Evolutionary conservation across 2,888 invertebrate species (phyloP).

Genomic region (Tridacna crocea): DNA sequence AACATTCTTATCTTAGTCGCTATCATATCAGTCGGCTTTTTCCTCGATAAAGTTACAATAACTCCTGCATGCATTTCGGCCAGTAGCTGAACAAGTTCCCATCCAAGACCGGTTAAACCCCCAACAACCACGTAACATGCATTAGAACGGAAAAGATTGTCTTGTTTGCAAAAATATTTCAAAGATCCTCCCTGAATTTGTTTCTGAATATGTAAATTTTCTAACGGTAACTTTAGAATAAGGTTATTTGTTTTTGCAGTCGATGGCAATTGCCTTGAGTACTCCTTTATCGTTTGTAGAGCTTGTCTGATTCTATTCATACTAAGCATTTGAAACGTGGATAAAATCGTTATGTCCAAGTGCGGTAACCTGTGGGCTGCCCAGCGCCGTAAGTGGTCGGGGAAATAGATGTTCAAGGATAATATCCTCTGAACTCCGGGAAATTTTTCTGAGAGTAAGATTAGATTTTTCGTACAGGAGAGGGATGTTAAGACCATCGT

Average conservation of each 20-base stretch:
- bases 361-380: not conserved
- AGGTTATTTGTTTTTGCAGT: not conserved
- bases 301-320: not conserved
- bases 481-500: not conserved
- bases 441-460: not conserved
- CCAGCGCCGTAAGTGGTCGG: not conserved
- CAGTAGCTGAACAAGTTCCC: conserved; percentile 67
- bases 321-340: not conserved
- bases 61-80: conserved; percentile 64
- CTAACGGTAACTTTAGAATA: not conserved
- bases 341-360: not conserved
- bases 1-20: conserved; percentile 47
- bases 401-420: not conserved
- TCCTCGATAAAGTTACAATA: conserved; percentile 66
- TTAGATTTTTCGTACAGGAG: not conserved
- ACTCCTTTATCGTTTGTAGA: not conserved
- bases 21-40: conserved; percentile 43
- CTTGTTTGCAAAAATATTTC: not conserved
- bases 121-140: conserved; percentile 71
- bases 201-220: not conserved
- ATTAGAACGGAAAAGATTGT: not conserved
- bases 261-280: too few species aligned
- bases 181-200: not conserved
- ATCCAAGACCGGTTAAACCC: conserved; percentile 74
- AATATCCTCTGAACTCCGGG: not conserved